These are phyloP conservation scores for Julus scandinavius DNA, from an alignment of 2,888 invertebrate species.

Conservation along the genomic window DNA sequence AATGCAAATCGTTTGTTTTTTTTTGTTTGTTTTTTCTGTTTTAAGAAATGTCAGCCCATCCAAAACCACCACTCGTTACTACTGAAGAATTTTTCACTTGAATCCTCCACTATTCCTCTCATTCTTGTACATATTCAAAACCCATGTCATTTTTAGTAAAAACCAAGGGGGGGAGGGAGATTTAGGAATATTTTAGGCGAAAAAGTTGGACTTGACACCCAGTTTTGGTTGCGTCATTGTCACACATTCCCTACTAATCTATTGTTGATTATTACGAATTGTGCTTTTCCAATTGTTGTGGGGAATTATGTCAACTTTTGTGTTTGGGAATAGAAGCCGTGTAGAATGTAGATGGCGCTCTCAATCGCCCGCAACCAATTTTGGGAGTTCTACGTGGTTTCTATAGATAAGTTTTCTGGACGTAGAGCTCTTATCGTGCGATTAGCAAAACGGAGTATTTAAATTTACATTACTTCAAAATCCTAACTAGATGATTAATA, in stretches of 20 bases:
- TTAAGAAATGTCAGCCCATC: constrained; percentile 30
- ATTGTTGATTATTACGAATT: constrained; percentile 10
- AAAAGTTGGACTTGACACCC: background rate
- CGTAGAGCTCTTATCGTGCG: background rate
- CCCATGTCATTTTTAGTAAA: background rate
- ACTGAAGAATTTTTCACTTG: constrained; percentile 16
- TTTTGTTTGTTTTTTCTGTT: constrained; percentile 13
- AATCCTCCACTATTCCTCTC: constrained; percentile 17
- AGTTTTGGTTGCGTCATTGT: background rate
- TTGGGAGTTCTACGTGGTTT: background rate
- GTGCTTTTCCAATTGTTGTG: constrained; percentile 12
- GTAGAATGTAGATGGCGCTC: background rate
- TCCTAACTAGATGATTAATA: constrained; percentile 22
- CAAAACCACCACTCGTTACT: constrained; percentile 26
- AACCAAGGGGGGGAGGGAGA: too few relatives aligned
- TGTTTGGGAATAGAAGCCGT: background rate
- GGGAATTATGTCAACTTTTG: background rate
- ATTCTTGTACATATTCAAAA: constrained; percentile 7
- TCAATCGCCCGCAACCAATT: too few relatives aligned
- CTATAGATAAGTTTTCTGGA: constrained; percentile 11
- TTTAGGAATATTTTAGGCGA: background rate
- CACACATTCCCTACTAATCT: background rate
- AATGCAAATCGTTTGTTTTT: constrained; percentile 18
- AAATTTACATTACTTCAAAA: constrained; percentile 4
- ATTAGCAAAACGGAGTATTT: constrained; percentile 14